A percentile compares a stretch with the other conserved stretches of the same genome.
These are phyloP conservation scores for Catamblyrhynchus diadema DNA, from an alignment of 2,797 vertebrate species.

Conservation along the genomic window DNA sequence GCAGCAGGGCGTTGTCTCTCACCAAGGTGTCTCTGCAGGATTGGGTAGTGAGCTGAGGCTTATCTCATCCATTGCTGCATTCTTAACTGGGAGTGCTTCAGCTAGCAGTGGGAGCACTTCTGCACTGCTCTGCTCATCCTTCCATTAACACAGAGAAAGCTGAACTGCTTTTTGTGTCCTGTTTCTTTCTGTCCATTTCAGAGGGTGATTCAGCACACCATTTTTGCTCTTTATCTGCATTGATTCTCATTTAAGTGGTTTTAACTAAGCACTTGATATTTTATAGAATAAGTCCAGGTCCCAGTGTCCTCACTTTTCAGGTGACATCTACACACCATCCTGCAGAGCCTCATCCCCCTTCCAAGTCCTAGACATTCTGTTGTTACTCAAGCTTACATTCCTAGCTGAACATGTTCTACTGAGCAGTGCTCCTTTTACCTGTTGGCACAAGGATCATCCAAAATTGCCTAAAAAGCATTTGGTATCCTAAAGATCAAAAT, in stretches of 20 bases:
- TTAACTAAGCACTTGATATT: background rate
- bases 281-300: background rate
- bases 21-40: background rate
- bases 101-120: background rate
- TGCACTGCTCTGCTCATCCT: background rate
- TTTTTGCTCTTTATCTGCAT: background rate
- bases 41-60: background rate
- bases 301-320: background rate
- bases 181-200: background rate
- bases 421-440: background rate
- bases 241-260: background rate
- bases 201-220: background rate
- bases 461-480: background rate
- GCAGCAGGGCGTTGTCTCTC: background rate
- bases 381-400: background rate
- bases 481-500: background rate
- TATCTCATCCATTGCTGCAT: background rate
- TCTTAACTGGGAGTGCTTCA: background rate
- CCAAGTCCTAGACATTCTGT: background rate
- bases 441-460: background rate
- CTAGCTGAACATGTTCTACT: background rate
- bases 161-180: background rate
- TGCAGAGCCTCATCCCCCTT: accelerated
- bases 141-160: background rate
- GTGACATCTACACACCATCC: background rate